phyloP scores from a whole-genome alignment of 2,113 vertebrate species.

The Rhynchomys soricoides region DNA sequence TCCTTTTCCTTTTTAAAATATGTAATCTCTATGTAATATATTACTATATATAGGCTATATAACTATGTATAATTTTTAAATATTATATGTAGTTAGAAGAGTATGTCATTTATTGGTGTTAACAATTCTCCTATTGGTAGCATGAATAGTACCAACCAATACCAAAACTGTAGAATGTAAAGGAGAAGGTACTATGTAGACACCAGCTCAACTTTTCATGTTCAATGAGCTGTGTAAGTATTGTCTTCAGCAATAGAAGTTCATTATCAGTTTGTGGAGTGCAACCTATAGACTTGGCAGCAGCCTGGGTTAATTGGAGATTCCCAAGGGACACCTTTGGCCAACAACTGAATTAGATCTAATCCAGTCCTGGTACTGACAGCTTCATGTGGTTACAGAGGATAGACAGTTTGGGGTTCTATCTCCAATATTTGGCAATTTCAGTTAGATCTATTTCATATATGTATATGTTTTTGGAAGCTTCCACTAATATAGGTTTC shows the following conservation, averaged over 20 bases:
- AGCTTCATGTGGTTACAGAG: not conserved
- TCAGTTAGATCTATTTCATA: not conserved
- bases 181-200: not conserved
- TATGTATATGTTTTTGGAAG: not conserved
- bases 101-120: not conserved
- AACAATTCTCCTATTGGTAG: not conserved
- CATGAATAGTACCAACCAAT: not conserved
- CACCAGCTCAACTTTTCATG: not conserved
- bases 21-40: too few species aligned
- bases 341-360: not conserved
- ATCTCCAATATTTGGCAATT: not conserved
- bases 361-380: not conserved
- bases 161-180: not conserved
- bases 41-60: too few species aligned
- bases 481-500: not conserved
- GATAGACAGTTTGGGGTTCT: not conserved
- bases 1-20: too few species aligned
- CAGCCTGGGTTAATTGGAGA: not conserved
- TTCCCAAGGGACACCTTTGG: not conserved
- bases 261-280: not conserved
- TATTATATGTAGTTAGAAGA: too few species aligned
- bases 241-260: not conserved
- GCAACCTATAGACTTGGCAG: not conserved
- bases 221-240: not conserved
- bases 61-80: too few species aligned